A percentile compares a stretch with the other conserved stretches of the same genome.
These are phyloP conservation scores for Leucozona laternaria DNA, from an alignment of 2,888 invertebrate genomes.

Conservation along the genomic window DNA sequence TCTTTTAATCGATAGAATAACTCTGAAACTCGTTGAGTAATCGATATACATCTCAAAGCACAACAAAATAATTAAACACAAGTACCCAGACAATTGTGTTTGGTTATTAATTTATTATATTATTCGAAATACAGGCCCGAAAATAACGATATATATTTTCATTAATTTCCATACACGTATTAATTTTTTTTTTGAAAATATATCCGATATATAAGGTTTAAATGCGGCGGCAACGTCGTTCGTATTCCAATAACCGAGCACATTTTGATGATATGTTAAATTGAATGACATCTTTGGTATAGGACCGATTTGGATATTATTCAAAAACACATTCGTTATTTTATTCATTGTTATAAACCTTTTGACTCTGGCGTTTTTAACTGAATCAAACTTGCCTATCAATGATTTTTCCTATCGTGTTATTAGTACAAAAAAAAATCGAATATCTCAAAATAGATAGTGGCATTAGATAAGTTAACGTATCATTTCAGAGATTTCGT, in stretches of 20 bases:
- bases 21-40: conserved; percentile 34
- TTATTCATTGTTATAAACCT: conserved; percentile 43
- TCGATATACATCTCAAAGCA: conserved; percentile 63
- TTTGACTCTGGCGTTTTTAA: conserved; percentile 56
- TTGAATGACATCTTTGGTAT: conserved; percentile 74
- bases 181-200: neutral
- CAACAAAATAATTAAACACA: neutral
- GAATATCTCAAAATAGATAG: conserved; percentile 84
- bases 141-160: neutral
- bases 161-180: neutral
- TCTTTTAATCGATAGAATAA: conserved; percentile 59
- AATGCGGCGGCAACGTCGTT: too few relatives aligned
- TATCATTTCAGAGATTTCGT: conserved; percentile 84
- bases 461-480: conserved; percentile 84
- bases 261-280: conserved; percentile 14
- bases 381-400: conserved; percentile 67
- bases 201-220: too few relatives aligned
- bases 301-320: neutral
- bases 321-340: conserved; percentile 19
- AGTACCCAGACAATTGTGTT: neutral
- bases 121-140: too few relatives aligned
- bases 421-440: conserved; percentile 79
- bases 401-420: conserved; percentile 82
- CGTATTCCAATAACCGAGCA: neutral
- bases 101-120: too few relatives aligned